Percentiles rank a stretch among this genome's conserved stretches.
Evolutionary conservation across 2,113 vertebrate genomes (phyloP).

Genomic region (Dipodomys spectabilis): DNA sequence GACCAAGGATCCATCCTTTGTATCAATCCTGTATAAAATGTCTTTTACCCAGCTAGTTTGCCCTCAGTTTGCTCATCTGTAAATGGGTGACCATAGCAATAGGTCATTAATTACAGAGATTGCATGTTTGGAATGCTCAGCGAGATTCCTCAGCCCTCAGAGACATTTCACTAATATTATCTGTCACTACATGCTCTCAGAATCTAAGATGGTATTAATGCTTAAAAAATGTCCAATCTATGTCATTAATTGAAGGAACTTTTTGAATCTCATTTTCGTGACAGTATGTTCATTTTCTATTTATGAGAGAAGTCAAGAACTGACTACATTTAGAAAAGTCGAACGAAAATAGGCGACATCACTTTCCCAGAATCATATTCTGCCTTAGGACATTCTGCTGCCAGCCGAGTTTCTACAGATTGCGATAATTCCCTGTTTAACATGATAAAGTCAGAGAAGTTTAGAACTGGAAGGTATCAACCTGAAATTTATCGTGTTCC

Average conservation of each 20-base stretch:
- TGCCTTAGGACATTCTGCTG: slow-evolving; percentile 34
- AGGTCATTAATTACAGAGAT: neutral
- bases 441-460: slow-evolving; percentile 47
- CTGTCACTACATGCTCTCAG: slow-evolving; percentile 1
- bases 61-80: slow-evolving; percentile 34
- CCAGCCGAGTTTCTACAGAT: slow-evolving; percentile 51
- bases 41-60: neutral
- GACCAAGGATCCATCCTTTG: neutral
- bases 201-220: slow-evolving; percentile 42
- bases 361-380: slow-evolving; percentile 54
- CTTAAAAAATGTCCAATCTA: slow-evolving; percentile 24
- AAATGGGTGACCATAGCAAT: neutral
- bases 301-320: slow-evolving; percentile 42
- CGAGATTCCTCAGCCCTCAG: neutral
- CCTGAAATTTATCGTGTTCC: slow-evolving; percentile 36
- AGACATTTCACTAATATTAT: neutral
- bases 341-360: slow-evolving; percentile 45
- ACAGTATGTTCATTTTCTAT: slow-evolving; percentile 7
- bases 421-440: slow-evolving; percentile 51
- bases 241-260: slow-evolving; percentile 7
- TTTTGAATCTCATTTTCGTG: slow-evolving; percentile 41
- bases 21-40: neutral
- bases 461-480: slow-evolving; percentile 56
- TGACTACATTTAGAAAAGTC: slow-evolving; percentile 46
- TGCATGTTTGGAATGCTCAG: neutral